These are phyloP conservation scores for Amphipoea lucens DNA, from an alignment of 2,888 invertebrate genomes.

Conservation along the genomic window DNA sequence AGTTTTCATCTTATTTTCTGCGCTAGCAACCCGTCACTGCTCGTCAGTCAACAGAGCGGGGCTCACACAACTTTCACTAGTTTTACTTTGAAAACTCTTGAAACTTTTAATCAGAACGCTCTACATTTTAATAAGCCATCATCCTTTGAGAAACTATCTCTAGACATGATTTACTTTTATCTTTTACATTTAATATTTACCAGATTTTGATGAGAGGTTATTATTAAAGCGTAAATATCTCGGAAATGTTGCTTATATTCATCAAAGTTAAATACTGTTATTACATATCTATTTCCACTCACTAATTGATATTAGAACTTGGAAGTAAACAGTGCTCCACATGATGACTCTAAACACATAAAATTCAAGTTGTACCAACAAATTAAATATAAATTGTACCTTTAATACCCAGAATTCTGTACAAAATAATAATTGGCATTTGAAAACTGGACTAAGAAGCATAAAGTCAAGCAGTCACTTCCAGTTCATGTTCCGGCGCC, in stretches of 20 bases:
- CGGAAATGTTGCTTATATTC: not conserved
- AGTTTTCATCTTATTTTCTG: not conserved
- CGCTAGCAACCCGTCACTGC: not conserved
- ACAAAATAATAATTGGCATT: conserved; percentile 21
- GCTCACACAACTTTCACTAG: not conserved
- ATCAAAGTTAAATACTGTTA: conserved; percentile 8
- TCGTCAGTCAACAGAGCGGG: not conserved
- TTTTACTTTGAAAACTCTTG: conserved; percentile 24
- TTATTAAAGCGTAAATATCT: not conserved
- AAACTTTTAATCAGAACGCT: conserved; percentile 28
- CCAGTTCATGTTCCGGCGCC: conserved; percentile 16
- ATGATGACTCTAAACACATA: not conserved
- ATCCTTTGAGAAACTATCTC: conserved; percentile 36
- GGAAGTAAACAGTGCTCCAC: not conserved
- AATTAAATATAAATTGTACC: not conserved
- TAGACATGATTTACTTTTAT: conserved; percentile 12
- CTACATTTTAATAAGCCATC: conserved; percentile 36
- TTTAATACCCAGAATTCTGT: conserved; percentile 11
- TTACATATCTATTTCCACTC: not conserved
- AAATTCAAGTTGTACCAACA: not conserved
- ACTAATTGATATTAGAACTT: not conserved
- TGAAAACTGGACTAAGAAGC: not conserved
- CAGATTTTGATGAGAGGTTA: conserved; percentile 7
- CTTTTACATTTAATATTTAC: conserved; percentile 30
- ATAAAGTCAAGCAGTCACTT: not conserved